phyloP scores from a whole-genome alignment of 2,888 invertebrate species.

The Harmothoe impar region DNA sequence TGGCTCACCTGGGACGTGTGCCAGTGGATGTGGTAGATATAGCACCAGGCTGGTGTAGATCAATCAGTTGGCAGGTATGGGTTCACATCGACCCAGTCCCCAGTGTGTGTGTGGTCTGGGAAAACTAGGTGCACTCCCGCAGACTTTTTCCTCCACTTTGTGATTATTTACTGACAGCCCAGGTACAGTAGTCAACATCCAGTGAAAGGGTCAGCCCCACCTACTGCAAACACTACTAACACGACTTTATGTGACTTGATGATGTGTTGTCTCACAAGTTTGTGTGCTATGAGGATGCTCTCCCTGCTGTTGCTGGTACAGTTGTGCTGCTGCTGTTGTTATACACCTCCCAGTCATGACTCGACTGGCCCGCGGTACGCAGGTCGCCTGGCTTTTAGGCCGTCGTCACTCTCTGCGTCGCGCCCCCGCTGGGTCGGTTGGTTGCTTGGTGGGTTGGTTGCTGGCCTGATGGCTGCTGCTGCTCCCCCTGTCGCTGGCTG shows the following conservation, averaged over 20 bases:
- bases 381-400: slow-evolving; percentile 20
- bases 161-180: not conserved
- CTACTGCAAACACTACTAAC: no score
- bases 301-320: not conserved
- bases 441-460: not conserved
- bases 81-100: not conserved
- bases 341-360: not conserved
- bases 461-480: not conserved
- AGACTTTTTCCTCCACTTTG: not conserved
- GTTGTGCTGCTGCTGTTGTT: not conserved
- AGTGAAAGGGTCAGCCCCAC: no score
- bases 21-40: not conserved
- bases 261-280: not conserved
- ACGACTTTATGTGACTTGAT: not conserved
- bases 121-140: not conserved
- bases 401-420: not conserved
- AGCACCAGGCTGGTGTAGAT: not conserved
- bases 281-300: not conserved
- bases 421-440: not conserved
- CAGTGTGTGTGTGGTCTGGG: not conserved
- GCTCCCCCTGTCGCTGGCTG: not conserved
- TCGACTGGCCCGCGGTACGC: not conserved
- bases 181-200: not conserved
- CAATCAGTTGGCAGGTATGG: not conserved
- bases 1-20: not conserved